Percentiles rank a stretch among this genome's conserved stretches.
Evolutionary conservation across 2,888 invertebrate genomes (phyloP).

Genomic region (Heliconius ismenius): DNA sequence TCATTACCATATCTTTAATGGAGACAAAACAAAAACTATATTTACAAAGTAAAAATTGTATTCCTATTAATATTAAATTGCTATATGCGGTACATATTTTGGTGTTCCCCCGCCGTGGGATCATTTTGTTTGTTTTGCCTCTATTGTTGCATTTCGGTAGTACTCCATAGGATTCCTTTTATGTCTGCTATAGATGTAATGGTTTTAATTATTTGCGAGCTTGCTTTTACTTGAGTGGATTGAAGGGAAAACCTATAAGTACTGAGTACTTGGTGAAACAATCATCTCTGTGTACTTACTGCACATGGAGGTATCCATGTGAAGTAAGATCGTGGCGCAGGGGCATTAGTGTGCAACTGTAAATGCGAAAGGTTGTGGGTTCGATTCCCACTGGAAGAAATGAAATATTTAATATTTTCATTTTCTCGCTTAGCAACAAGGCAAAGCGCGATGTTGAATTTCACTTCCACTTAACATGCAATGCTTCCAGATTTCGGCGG

Average conservation of each 20-base stretch:
- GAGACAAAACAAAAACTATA: no score
- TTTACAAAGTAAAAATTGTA: no score
- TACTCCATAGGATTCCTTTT: constrained; percentile 60
- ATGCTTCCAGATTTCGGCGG: no score
- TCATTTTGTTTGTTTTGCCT: constrained; percentile 68
- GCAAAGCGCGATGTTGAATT: no score
- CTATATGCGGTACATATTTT: constrained; percentile 4
- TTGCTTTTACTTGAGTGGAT: constrained; percentile 33
- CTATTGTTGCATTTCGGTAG: constrained; percentile 61
- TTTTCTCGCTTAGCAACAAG: no score
- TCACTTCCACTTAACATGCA: no score
- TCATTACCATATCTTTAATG: no score
- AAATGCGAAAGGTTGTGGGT: no score
- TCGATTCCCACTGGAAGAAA: no score
- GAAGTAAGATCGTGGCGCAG: not conserved
- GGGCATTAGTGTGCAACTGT: no score
- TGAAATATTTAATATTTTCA: no score
- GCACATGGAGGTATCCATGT: not conserved
- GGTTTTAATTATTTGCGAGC: constrained; percentile 42
- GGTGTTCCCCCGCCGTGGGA: constrained; percentile 5
- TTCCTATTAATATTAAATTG: not conserved
- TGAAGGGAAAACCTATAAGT: constrained; percentile 35
- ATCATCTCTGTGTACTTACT: not conserved
- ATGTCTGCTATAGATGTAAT: constrained; percentile 36
- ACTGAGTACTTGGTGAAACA: constrained; percentile 17